Percentiles rank a stretch among this genome's conserved stretches.
phyloP scores from a whole-genome alignment of 2,888 invertebrate genomes.

The Philopedon plagiatum region DNA sequence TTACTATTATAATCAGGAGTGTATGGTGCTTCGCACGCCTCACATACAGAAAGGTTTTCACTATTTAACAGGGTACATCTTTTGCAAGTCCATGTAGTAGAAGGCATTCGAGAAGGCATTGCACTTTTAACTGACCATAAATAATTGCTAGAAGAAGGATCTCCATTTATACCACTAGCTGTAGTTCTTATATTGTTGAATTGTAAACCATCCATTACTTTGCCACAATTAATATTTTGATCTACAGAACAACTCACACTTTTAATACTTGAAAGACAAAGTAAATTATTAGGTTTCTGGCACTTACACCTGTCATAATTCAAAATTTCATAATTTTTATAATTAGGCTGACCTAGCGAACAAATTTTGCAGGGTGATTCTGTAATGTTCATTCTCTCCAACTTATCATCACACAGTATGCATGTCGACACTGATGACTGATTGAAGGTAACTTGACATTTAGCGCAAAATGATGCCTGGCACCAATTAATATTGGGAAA shows the following conservation, averaged over 20 bases:
- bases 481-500: constrained; percentile 51
- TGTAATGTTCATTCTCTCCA: constrained; percentile 65
- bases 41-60: constrained; percentile 77
- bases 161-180: constrained; percentile 66
- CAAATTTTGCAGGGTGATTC: constrained; percentile 67
- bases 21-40: constrained; percentile 81
- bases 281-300: constrained; percentile 61
- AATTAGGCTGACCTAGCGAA: constrained; percentile 62
- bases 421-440: constrained; percentile 57
- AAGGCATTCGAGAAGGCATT: constrained; percentile 57
- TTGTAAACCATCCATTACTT: constrained; percentile 59
- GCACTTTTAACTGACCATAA: constrained; percentile 63
- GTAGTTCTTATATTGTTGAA: constrained; percentile 65
- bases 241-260: constrained; percentile 66
- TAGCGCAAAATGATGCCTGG: constrained; percentile 50
- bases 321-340: constrained; percentile 62
- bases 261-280: constrained; percentile 65
- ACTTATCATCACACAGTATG: constrained; percentile 61
- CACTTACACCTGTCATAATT: constrained; percentile 65
- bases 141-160: constrained; percentile 59
- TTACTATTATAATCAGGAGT: constrained; percentile 67
- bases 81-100: constrained; percentile 77
- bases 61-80: constrained; percentile 85
- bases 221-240: constrained; percentile 62
- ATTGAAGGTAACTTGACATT: constrained; percentile 52